Evolutionary conservation across 2,888 invertebrate species (phyloP), one percentile per base, ranked within the genome.

Genomic region (Encarsia formosa): DNA sequence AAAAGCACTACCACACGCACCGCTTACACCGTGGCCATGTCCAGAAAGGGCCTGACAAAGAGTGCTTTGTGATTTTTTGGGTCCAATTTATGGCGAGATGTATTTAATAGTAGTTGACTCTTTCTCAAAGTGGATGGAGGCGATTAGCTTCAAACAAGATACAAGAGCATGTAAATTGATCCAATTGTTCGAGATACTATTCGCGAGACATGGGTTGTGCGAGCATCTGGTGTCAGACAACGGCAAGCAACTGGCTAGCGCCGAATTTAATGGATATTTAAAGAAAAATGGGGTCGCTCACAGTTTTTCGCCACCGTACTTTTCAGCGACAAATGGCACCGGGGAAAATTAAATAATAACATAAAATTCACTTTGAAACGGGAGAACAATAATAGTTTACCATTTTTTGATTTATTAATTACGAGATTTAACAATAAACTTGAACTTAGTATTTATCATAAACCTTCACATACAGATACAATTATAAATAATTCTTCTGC

Each of bases 301-400:
- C 13, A 50, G 46, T 24, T 48, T 51, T 19, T 54, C 60, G 5
- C 38, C 56, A 8, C 58, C 60, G 2, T 54, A 59, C 26, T 56
- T 59, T 20, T 54, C 59, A 13, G 44, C 54, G 4, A 57, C 54
- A 2, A 57, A 58, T 11, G 56, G 49, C 0, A 47, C 51, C 9
- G 54, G 52, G 3, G 50, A 58, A 26, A 56, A 50, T 6, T 58
- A n/a, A n/a, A n/a, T n/a, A n/a, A n/a, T n/a, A n/a, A n/a, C n/a
- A n/a, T n/a, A n/a, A n/a, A n/a, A n/a, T n/a, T n/a, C n/a, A n/a
- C n/a, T n/a, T n/a, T n/a, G n/a, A n/a, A n/a, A n/a, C n/a, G n/a
- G n/a, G n/a, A n/a, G n/a, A n/a, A n/a, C n/a, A n/a, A n/a, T n/a
- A n/a, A n/a, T n/a, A n/a, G n/a, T n/a, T n/a, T n/a, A n/a, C n/a